Percentiles rank a stretch among this genome's conserved stretches.
Evolutionary conservation across 2,888 invertebrate species (phyloP).

Genomic region (Nebria brevicollis): DNA sequence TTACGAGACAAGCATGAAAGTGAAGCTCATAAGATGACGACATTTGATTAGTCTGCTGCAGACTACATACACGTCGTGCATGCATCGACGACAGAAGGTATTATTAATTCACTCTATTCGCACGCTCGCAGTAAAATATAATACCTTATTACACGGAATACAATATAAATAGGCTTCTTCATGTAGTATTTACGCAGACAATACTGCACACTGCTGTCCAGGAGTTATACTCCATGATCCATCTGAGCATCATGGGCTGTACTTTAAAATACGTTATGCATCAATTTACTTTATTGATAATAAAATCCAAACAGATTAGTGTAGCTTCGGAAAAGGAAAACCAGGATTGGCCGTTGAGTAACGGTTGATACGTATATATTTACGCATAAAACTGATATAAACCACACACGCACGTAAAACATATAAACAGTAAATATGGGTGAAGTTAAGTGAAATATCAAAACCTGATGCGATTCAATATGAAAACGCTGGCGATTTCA

Average conservation of each 20-base stretch:
- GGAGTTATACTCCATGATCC: too few species aligned
- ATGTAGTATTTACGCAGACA: too few species aligned
- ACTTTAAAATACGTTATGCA: too few species aligned
- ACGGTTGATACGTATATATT: background rate
- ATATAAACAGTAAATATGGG: background rate
- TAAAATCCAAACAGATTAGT: background rate
- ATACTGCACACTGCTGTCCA: too few species aligned
- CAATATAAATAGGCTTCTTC: slow-evolving; percentile 2
- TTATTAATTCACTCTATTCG: slow-evolving; percentile 54
- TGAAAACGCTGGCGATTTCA: background rate
- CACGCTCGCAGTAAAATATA: slow-evolving; percentile 53
- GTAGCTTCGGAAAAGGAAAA: background rate
- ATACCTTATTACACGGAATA: slow-evolving; percentile 51
- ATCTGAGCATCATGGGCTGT: too few species aligned
- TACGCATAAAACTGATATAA: background rate
- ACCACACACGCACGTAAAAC: background rate
- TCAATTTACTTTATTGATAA: background rate
- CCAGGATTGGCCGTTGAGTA: background rate
- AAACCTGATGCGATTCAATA: background rate
- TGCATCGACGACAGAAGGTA: slow-evolving; percentile 51
- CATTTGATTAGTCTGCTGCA: background rate
- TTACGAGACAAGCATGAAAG: background rate
- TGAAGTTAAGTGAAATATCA: background rate
- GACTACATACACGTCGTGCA: background rate
- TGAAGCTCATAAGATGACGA: background rate